These are phyloP conservation scores for Chaetophractus vellerosus DNA, from an alignment of 2,797 vertebrate genomes.

Conservation along the genomic window DNA sequence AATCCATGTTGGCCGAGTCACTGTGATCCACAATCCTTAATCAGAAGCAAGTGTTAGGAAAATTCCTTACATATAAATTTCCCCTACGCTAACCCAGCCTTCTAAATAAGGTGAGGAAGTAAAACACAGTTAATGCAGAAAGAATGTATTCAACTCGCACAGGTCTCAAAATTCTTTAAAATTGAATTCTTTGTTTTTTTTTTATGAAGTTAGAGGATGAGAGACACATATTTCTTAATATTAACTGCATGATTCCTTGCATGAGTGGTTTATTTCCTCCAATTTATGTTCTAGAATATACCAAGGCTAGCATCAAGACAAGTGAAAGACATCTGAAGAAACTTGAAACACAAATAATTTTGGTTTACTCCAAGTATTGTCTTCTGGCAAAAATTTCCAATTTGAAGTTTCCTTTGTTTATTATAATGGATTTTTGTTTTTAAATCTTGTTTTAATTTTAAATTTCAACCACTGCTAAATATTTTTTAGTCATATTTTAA, in stretches of 20 bases:
- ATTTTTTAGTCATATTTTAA: conserved; percentile 49
- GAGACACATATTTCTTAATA: background rate
- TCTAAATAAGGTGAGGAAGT: conserved; percentile 5
- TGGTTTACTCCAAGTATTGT: background rate
- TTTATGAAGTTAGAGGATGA: conserved; percentile 16
- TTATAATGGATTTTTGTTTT: background rate
- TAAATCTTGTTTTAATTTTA: conserved; percentile 39
- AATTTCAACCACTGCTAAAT: conserved; percentile 44
- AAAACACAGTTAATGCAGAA: background rate
- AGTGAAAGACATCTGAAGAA: conserved; percentile 5
- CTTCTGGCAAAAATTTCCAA: conserved; percentile 29
- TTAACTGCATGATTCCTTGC: background rate
- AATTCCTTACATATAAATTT: background rate
- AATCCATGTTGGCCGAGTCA: conserved; percentile 13
- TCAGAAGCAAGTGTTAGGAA: conserved; percentile 37
- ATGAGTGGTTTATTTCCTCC: background rate
- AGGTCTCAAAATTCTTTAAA: conserved; percentile 52
- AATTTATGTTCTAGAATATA: conserved; percentile 35
- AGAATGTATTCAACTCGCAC: background rate
- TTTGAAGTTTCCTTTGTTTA: conserved; percentile 25
- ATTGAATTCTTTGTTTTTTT: background rate
- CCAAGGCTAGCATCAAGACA: background rate
- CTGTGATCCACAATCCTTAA: background rate
- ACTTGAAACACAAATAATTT: conserved; percentile 23
- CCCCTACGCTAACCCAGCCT: background rate